Percentiles rank a stretch among this genome's conserved stretches.
These are phyloP conservation scores for Napeogenes sylphis DNA, from an alignment of 2,888 invertebrate species.

Conservation along the genomic window DNA sequence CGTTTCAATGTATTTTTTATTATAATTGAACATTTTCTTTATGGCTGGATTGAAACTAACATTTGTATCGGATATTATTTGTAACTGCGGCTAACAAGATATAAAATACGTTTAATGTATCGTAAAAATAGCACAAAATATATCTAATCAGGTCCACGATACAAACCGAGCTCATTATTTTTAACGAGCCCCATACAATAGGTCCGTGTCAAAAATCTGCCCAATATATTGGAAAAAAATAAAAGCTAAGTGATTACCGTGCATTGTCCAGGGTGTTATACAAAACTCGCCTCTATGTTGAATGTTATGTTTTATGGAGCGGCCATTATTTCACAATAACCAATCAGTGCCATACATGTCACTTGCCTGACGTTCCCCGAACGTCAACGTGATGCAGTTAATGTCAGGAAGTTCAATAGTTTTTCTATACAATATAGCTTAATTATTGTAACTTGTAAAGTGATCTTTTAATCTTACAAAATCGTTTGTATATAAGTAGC, in stretches of 20 bases:
- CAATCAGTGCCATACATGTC: conserved; percentile 70
- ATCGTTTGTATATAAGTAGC: not conserved
- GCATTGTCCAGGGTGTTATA: conserved; percentile 35
- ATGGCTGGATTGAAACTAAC: too few species aligned
- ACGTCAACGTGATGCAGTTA: conserved; percentile 34
- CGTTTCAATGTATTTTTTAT: too few species aligned
- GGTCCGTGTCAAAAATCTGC: conserved; percentile 59
- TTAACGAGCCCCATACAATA: conserved; percentile 59
- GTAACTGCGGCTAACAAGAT: not conserved
- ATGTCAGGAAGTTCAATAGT: conserved; percentile 34
- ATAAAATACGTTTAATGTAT: not conserved
- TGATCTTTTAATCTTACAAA: conserved; percentile 6
- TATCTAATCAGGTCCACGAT: conserved; percentile 39
- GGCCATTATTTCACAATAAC: conserved; percentile 70
- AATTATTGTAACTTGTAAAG: not conserved
- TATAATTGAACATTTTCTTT: too few species aligned
- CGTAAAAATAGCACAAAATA: conserved; percentile 26
- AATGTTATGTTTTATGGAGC: conserved; percentile 44
- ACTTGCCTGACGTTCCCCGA: conserved; percentile 62
- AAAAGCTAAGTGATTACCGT: conserved; percentile 54
- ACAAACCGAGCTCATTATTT: conserved; percentile 67
- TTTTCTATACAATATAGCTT: not conserved
- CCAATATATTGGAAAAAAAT: conserved; percentile 62
- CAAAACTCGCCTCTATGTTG: conserved; percentile 37
- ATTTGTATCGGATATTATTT: not conserved